A percentile compares a stretch with the other conserved stretches of the same genome.
phyloP scores from a whole-genome alignment of 2,113 vertebrate genomes.

The Polypterus senegalus region DNA sequence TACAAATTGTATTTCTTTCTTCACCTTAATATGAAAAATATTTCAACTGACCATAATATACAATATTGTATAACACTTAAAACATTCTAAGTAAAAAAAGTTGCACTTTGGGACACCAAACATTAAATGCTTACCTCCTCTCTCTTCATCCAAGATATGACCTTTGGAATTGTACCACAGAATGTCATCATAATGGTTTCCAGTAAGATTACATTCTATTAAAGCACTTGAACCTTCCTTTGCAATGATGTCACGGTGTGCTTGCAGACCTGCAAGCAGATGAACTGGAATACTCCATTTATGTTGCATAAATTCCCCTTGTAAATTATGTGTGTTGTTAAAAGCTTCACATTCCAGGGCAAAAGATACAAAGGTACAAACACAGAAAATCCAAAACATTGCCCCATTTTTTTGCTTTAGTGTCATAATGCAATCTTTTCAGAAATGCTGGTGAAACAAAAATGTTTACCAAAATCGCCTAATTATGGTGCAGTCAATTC shows the following conservation, averaged over 20 bases:
- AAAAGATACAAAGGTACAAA: constrained; percentile 11
- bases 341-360: constrained; percentile 39
- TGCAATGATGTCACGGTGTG: constrained; percentile 50
- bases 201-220: constrained; percentile 69
- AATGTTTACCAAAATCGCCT: no score
- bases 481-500: no score
- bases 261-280: constrained; percentile 26
- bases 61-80: background rate
- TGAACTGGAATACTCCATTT: constrained; percentile 11
- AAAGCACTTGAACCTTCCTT: constrained; percentile 69
- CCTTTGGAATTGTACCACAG: constrained; percentile 80
- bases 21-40: no score
- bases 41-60: constrained; percentile 23
- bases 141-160: constrained; percentile 35
- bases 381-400: background rate
- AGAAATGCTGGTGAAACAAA: no score
- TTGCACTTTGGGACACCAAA: background rate
- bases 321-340: constrained; percentile 17
- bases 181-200: constrained; percentile 37
- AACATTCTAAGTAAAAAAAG: accelerated
- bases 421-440: no score
- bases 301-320: constrained; percentile 3
- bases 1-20: no score
- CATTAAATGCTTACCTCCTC: constrained; percentile 53
- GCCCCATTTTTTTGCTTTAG: background rate